These are phyloP conservation scores for Holotrichia oblita DNA, from an alignment of 1,140 invertebrate genomes.

Conservation along the genomic window DNA sequence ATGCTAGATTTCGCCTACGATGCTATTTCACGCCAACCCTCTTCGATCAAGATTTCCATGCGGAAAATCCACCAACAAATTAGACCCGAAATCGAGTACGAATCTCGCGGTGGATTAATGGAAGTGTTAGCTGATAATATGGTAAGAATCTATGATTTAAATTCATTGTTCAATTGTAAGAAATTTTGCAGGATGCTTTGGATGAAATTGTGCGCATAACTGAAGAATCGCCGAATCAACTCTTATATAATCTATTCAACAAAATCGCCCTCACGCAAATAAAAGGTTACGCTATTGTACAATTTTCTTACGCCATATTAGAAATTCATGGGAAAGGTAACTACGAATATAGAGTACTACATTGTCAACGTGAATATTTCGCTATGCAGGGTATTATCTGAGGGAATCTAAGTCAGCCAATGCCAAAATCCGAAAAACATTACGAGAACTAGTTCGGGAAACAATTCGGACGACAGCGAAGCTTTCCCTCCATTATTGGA, in stretches of 20 bases:
- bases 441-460: conserved; percentile 70
- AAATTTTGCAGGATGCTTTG: neutral
- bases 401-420: conserved; percentile 71
- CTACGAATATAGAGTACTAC: conserved; percentile 35
- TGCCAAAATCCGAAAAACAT: conserved; percentile 69
- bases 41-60: neutral
- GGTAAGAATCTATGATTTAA: neutral
- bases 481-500: conserved; percentile 73
- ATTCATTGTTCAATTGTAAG: neutral
- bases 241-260: conserved; percentile 82
- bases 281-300: conserved; percentile 84
- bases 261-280: conserved; percentile 79
- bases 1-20: neutral
- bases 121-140: neutral
- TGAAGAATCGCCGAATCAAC: conserved; percentile 77
- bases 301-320: conserved; percentile 83
- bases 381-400: conserved; percentile 58
- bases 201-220: neutral
- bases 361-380: neutral
- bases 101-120: neutral
- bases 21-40: neutral
- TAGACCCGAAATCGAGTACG: neutral
- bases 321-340: conserved; percentile 76
- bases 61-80: neutral
- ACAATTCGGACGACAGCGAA: conserved; percentile 71